These are phyloP conservation scores for Drosophila ustulata DNA, from an alignment of 2,888 invertebrate species.

Conservation along the genomic window DNA sequence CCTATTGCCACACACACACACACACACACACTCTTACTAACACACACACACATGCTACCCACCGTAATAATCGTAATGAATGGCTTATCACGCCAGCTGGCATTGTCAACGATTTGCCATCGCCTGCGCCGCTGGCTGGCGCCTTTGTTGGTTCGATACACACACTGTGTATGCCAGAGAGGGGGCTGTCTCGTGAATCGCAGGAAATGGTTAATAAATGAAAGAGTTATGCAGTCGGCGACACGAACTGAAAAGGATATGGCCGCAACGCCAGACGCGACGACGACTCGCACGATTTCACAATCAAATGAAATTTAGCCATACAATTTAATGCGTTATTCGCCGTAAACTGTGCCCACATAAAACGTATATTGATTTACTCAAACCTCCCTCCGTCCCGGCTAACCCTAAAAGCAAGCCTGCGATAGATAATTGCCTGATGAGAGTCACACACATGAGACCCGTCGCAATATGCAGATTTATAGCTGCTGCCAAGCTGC, in stretches of 20 bases:
- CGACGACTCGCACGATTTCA: constrained; percentile 38
- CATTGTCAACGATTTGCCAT: constrained; percentile 76
- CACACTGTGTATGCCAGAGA: not conserved
- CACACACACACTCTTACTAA: constrained; percentile 13
- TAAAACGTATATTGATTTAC: constrained; percentile 71
- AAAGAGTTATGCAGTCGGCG: constrained; percentile 70
- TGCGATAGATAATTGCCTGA: constrained; percentile 68
- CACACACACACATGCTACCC: constrained; percentile 32
- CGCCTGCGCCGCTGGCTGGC: constrained; percentile 40
- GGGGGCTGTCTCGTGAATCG: constrained; percentile 25
- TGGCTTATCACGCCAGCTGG: constrained; percentile 81
- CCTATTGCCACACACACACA: constrained; percentile 36
- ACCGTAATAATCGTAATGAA: constrained; percentile 80
- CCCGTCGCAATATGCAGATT: constrained; percentile 68
- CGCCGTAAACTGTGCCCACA: constrained; percentile 61
- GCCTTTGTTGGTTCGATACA: constrained; percentile 77
- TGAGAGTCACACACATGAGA: constrained; percentile 48
- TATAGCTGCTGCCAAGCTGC: constrained; percentile 53
- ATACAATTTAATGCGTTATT: constrained; percentile 78
- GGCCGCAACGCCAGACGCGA: constrained; percentile 36
- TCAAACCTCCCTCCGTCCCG: not conserved
- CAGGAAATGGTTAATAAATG: constrained; percentile 77
- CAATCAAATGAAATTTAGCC: constrained; percentile 78
- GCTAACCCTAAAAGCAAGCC: constrained; percentile 15
- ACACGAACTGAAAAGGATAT: constrained; percentile 30